A percentile compares a stretch with the other conserved stretches of the same genome.
phyloP scores from a whole-genome alignment of 2,888 invertebrate genomes.

The Himalopsyche tibetana region DNA sequence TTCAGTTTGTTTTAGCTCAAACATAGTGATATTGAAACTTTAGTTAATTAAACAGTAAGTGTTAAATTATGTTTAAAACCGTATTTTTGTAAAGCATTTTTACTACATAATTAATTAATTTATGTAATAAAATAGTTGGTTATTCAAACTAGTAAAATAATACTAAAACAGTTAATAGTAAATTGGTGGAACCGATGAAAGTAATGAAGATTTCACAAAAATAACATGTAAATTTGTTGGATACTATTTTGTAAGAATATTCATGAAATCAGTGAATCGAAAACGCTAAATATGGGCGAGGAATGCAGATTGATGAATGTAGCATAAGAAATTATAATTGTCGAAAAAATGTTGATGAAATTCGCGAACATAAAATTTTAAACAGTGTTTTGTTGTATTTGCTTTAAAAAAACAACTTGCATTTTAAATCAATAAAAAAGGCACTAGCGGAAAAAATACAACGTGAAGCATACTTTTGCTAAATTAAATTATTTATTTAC shows the following conservation, averaged over 20 bases:
- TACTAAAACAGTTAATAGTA: neutral
- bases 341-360: slow-evolving; percentile 8
- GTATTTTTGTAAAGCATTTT: too few relatives aligned
- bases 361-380: neutral
- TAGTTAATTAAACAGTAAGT: too few relatives aligned
- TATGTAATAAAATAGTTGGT: neutral
- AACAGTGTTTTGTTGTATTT: neutral
- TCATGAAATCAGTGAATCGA: slow-evolving; percentile 21
- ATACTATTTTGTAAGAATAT: slow-evolving; percentile 31
- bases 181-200: slow-evolving; percentile 8
- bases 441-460: too few relatives aligned
- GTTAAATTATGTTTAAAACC: too few relatives aligned
- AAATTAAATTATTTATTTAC: too few relatives aligned
- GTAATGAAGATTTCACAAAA: slow-evolving; percentile 15
- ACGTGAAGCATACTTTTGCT: too few relatives aligned
- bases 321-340: slow-evolving; percentile 16
- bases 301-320: slow-evolving; percentile 6
- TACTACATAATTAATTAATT: too few relatives aligned
- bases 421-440: too few relatives aligned
- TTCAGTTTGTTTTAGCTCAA: too few relatives aligned
- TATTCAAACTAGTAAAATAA: neutral
- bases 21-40: too few relatives aligned
- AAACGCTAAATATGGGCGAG: neutral
- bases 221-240: neutral
- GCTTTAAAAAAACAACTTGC: neutral